A percentile compares a stretch with the other conserved stretches of the same genome.
These are phyloP conservation scores for Pachyramphus minor DNA, from an alignment of 2,113 vertebrate species.

Conservation along the genomic window DNA sequence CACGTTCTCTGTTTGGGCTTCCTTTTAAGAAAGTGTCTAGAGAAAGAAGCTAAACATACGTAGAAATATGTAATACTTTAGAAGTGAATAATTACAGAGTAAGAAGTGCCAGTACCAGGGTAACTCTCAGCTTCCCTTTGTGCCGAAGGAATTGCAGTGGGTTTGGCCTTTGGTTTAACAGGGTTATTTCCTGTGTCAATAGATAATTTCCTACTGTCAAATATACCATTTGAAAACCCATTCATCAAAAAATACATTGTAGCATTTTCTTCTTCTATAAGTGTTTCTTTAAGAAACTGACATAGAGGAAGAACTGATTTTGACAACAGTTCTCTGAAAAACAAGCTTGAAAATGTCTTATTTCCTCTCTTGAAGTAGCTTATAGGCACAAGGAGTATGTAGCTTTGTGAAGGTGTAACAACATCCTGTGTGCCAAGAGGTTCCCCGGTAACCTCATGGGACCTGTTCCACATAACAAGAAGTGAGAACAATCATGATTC, in stretches of 20 bases:
- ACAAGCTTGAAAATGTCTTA: neutral
- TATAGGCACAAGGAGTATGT: neutral
- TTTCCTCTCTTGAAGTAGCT: neutral
- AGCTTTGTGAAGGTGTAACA: neutral
- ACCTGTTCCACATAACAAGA: neutral
- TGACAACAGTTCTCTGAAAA: neutral
- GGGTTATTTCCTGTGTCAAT: neutral
- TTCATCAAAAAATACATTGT: neutral
- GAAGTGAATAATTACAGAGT: neutral
- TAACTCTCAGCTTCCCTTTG: neutral
- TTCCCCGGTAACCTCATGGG: neutral
- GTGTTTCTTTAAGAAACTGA: neutral
- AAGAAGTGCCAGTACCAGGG: neutral
- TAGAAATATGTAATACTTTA: neutral
- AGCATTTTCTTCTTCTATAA: neutral
- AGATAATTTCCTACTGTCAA: neutral
- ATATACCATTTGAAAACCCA: neutral
- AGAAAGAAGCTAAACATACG: neutral
- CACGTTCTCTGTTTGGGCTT: neutral
- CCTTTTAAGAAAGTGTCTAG: neutral
- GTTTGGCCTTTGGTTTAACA: neutral
- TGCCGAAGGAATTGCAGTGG: neutral
- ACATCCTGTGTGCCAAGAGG: fast-evolving
- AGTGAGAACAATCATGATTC: neutral
- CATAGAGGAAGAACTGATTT: neutral